Evolutionary conservation across 1,140 invertebrate species (phyloP), one percentile per base, ranked within the genome.

Genomic region (Panonychus citri): DNA sequence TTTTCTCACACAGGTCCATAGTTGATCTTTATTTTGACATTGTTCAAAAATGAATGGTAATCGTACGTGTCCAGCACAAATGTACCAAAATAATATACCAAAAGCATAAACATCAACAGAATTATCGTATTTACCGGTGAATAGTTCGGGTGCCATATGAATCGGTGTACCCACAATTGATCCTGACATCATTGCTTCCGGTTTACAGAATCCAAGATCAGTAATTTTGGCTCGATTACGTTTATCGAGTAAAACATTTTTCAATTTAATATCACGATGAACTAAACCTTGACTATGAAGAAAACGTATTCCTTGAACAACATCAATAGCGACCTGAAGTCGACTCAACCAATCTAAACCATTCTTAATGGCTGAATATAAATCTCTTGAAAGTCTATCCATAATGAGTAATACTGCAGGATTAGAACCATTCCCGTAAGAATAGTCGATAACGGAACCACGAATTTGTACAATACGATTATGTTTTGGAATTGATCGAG

Each of bases 21-120:
- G 68, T 62, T 86, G 82, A 66, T 89, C 85, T 66, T 89, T 89
- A 61, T 83, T 86, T 62, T 79, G 78, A 68, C 85, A 89, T 59
- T 82, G 78, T 64, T 89, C 84, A 70, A 87, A 90, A 3, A 79
- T 77, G 52, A 76, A 75, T 3, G 87, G 85, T 40, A 89, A 71
- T 64, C 75, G 76, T 0, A 85, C 80, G 64, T 81, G 78, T 3
- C 84, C 85, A 4, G 85, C 79, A 71, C 85, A 88, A 54, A 88
- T 76, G 62, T 87, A 88, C 86, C 85, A 90, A 68, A 89, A 87
- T 24, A 90, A 69, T 54, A 91, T 84, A 1, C 85, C 86, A 69
- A 91, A 90, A 1, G 85, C 85, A 67, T 89, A 90, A 1, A 89
- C 80, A 66, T 91, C 85, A 17, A 91, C 85, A 58, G 78, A 79